These are phyloP conservation scores for Eupleurogrammus muticus DNA, from an alignment of 2,797 vertebrate species.

Conservation along the genomic window DNA sequence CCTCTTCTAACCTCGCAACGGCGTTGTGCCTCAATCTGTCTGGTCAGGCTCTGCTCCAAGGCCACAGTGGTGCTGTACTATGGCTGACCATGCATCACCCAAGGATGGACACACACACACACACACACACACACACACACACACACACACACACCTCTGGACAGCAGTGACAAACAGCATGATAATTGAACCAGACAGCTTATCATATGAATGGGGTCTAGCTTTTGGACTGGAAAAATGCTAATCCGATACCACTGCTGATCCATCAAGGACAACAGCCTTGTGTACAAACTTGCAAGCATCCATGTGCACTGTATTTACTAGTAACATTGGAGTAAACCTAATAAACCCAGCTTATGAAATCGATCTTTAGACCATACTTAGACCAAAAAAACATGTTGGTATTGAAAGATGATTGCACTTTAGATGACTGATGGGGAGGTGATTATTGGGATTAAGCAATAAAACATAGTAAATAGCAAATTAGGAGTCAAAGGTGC, in stretches of 20 bases:
- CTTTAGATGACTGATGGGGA: conserved; percentile 3
- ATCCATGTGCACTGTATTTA: background rate
- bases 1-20: conserved; percentile 46
- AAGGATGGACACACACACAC: conserved; percentile 45
- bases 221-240: conserved; percentile 33
- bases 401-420: background rate
- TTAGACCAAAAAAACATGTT: background rate
- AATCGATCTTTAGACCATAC: background rate
- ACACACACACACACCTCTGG: conserved; percentile 8
- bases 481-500: background rate
- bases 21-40: conserved; percentile 66
- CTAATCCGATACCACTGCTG: conserved; percentile 27
- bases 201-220: conserved; percentile 47
- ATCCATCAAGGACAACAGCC: conserved; percentile 14
- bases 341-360: conserved; percentile 5
- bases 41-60: conserved; percentile 62
- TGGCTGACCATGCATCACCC: conserved; percentile 66
- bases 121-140: background rate
- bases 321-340: background rate
- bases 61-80: conserved; percentile 48
- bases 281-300: background rate
- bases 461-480: background rate
- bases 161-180: conserved; percentile 38
- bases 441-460: background rate
- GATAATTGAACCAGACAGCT: conserved; percentile 24